phyloP scores from a whole-genome alignment of 2,888 invertebrate genomes.

The Odontothrips loti region DNA sequence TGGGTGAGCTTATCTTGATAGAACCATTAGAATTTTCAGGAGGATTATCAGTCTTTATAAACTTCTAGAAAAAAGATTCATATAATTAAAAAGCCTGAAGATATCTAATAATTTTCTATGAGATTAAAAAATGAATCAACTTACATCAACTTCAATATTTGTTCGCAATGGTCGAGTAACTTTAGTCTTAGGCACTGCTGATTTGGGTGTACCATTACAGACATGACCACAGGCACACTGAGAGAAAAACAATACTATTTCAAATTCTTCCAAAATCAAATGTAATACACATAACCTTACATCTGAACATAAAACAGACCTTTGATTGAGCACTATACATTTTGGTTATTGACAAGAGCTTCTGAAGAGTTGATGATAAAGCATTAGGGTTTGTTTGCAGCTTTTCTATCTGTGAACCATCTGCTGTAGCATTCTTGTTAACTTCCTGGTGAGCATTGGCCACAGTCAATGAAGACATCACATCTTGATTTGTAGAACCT shows the following conservation, averaged over 20 bases:
- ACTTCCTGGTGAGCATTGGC: no score
- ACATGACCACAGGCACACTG: not conserved
- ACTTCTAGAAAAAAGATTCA: not conserved
- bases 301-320: slow-evolving; percentile 41
- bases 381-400: not conserved
- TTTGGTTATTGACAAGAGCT: slow-evolving; percentile 49
- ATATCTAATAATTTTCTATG: not conserved
- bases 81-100: not conserved
- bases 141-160: not conserved
- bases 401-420: not conserved
- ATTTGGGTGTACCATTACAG: not conserved
- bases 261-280: not conserved
- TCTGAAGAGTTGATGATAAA: slow-evolving; percentile 42
- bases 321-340: slow-evolving; percentile 48
- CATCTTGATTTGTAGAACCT: not conserved
- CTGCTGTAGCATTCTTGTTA: no score
- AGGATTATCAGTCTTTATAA: not conserved
- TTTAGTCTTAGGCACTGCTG: not conserved
- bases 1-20: not conserved
- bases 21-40: not conserved
- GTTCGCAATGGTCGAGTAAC: not conserved
- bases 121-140: not conserved
- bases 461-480: no score
- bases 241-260: not conserved
- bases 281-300: not conserved